Evolutionary conservation across 2,797 vertebrate genomes (phyloP), one percentile per base, ranked within the genome.

Genomic region (Huso huso): DNA sequence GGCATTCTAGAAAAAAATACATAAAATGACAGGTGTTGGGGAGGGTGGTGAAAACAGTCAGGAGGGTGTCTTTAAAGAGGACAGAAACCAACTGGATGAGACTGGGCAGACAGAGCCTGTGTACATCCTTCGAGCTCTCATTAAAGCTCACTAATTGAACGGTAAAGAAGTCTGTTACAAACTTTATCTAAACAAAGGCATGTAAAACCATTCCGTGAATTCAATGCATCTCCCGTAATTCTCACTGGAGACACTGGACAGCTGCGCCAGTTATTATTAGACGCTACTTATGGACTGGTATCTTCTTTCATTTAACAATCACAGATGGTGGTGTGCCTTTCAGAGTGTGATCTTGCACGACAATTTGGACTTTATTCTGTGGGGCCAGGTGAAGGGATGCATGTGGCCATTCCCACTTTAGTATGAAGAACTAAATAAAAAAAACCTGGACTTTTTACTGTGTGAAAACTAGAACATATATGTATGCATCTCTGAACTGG

Each of bases 241-340:
- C 82, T 83, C 81, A 82, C 73, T 79, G 76, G 84, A 87, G 84
- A 86, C 74, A 75, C 75, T 71, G 78, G 71, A 83, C 87, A 88
- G 87, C 87, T 89, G 87, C 81, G 84, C 74, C 74, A 72, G 76
- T 71, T 76, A 82, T 83, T 72, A 82, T 80, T 84, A 86, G 81
- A 75, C 76, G 75, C 76, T 84, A 82, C 81, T 86, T 83, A 84
- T 55, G 78, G 73, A 76, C 78, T 64, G 72, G 75, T 76, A 82
- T 87, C 81, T 78, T 81, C 79, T 86, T 87, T 81, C 84, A 81
- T 79, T 62, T 78, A 82, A 79, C 81, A 83, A 77, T 79, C 82
- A 81, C 87, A 86, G 86, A 87, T 84, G 87, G 82, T 65, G 63
- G 18, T 37, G 72, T 76, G 69, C 81, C 74, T 82, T 82, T 83